Conservation (phyloP, 2,888 invertebrate species). For the Thecocarcelia acutangulata region DNA sequence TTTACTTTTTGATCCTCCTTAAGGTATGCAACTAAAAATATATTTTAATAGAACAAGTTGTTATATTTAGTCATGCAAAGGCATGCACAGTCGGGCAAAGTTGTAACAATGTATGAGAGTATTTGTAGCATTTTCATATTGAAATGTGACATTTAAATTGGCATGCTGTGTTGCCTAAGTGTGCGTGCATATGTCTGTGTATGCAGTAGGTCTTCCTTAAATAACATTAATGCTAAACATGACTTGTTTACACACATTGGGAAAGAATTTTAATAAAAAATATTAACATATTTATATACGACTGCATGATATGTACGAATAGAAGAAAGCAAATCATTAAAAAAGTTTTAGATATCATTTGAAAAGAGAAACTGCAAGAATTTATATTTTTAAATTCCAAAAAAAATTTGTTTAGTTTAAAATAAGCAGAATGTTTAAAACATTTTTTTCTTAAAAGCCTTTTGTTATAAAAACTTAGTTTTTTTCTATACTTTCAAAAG, state of each 20-base stretch:
- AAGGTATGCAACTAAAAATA: background rate
- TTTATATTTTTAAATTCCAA: no score
- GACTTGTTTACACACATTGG: no score
- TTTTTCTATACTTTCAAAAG: background rate
- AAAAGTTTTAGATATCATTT: no score
- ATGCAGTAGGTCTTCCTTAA: no score
- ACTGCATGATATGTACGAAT: background rate
- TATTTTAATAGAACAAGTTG: background rate
- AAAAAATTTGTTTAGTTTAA: no score
- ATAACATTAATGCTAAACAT: no score
- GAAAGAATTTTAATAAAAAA: no score
- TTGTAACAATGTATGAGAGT: background rate
- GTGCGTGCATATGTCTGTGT: no score
- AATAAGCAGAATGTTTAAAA: background rate
- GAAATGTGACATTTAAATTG: conserved; percentile 2
- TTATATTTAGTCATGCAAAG: background rate
- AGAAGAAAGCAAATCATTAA: background rate
- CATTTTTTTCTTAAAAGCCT: background rate
- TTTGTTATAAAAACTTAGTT: conserved; percentile 19
- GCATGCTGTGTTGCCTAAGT: background rate
- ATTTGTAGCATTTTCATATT: conserved; percentile 1
- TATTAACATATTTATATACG: background rate
- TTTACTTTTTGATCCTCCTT: background rate
- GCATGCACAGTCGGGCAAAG: background rate
- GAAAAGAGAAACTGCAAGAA: no score